These are phyloP conservation scores for Oncorhynchus gorbuscha DNA, from an alignment of 2,113 vertebrate genomes.

Conservation along the genomic window DNA sequence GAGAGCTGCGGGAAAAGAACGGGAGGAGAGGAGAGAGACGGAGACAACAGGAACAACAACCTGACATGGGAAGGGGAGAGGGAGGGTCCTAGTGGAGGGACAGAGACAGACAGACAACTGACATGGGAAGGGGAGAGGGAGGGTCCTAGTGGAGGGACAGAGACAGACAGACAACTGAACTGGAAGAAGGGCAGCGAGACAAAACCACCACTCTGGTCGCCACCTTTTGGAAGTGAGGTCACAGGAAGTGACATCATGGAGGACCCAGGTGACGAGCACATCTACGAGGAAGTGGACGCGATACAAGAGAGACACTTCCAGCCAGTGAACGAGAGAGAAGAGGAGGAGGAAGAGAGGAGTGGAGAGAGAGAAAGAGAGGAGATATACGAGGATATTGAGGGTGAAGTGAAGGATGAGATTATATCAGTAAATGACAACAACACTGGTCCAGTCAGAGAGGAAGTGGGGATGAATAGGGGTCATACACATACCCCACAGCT, in stretches of 20 bases:
- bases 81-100: slow-evolving; percentile 56
- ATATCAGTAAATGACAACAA: slow-evolving; percentile 36
- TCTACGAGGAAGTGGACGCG: slow-evolving; percentile 42
- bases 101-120: slow-evolving; percentile 22
- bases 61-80: slow-evolving; percentile 67
- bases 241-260: slow-evolving; percentile 71
- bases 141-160: too few relatives aligned
- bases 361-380: slow-evolving; percentile 29
- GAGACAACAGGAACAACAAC: slow-evolving; percentile 23
- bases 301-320: slow-evolving; percentile 74
- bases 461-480: slow-evolving; percentile 39
- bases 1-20: slow-evolving; percentile 65
- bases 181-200: slow-evolving; percentile 51
- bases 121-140: too few relatives aligned
- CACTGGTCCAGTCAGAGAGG: slow-evolving; percentile 34
- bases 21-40: slow-evolving; percentile 39
- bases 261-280: slow-evolving; percentile 58
- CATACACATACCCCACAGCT: slow-evolving; percentile 24
- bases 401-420: slow-evolving; percentile 48
- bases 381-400: slow-evolving; percentile 43
- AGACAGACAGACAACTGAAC: slow-evolving; percentile 41
- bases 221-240: slow-evolving; percentile 16
- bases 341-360: slow-evolving; percentile 21
- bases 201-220: slow-evolving; percentile 39
- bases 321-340: slow-evolving; percentile 70